These are phyloP conservation scores for Acanthochromis polyacanthus DNA, from an alignment of 2,113 vertebrate genomes.

Conservation along the genomic window DNA sequence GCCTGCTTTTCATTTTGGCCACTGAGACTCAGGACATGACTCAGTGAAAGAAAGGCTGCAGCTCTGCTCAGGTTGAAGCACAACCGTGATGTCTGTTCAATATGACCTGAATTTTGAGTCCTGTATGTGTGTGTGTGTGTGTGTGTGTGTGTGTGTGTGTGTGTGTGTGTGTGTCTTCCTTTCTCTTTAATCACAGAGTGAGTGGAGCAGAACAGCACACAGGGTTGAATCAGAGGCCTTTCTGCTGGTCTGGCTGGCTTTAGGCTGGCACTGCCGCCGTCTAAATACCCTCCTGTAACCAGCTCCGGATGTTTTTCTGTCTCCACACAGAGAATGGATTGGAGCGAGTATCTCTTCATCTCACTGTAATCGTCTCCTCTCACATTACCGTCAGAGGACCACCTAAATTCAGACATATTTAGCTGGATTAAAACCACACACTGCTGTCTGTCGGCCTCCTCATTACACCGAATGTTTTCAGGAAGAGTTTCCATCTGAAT, in stretches of 20 bases:
- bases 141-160: conserved; percentile 35
- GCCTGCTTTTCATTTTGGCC: conserved; percentile 52
- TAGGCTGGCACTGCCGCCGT: conserved; percentile 53
- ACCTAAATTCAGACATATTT: conserved; percentile 66
- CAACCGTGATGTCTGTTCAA: conserved; percentile 35
- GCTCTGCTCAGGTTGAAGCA: conserved; percentile 43
- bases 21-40: conserved; percentile 38
- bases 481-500: conserved; percentile 2
- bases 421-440: conserved; percentile 58
- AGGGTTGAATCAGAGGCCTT: conserved; percentile 59
- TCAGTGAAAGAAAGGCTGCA: conserved; percentile 41
- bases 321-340: conserved; percentile 60
- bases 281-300: conserved; percentile 59
- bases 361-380: conserved; percentile 68
- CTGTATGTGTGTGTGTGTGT: conserved; percentile 28
- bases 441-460: conserved; percentile 8
- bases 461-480: neutral
- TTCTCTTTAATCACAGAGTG: conserved; percentile 77
- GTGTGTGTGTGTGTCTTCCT: conserved; percentile 30
- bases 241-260: conserved; percentile 51
- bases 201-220: conserved; percentile 67
- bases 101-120: conserved; percentile 40
- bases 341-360: conserved; percentile 69
- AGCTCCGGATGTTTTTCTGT: conserved; percentile 70
- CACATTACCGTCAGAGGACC: conserved; percentile 65